Percentiles rank a stretch among this genome's conserved stretches.
Evolutionary conservation across 2,797 vertebrate genomes (phyloP).

Genomic region (Diplodus puntazzo): DNA sequence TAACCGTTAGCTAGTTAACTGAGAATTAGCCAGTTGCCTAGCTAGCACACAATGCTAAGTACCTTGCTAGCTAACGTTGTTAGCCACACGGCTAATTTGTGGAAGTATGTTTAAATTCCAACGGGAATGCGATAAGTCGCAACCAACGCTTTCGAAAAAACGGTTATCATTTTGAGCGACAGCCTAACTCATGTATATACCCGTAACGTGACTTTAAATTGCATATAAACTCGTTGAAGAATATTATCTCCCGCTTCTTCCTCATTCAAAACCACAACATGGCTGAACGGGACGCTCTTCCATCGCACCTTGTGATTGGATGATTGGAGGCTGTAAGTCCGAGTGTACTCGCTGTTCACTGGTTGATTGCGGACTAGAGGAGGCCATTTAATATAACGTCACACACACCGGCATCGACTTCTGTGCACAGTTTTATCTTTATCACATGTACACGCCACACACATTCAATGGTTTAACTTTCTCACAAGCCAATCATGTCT

Average conservation of each 20-base stretch:
- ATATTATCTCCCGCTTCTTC: slow-evolving; percentile 90
- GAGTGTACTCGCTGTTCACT: slow-evolving; percentile 63
- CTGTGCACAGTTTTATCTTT: background rate
- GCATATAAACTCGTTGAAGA: slow-evolving; percentile 82
- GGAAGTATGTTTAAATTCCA: slow-evolving; percentile 75
- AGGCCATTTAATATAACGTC: slow-evolving; percentile 56
- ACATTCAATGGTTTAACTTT: background rate
- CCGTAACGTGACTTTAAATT: slow-evolving; percentile 63
- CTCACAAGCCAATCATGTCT: background rate
- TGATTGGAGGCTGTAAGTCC: background rate
- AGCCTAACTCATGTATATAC: slow-evolving; percentile 37
- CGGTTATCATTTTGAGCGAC: slow-evolving; percentile 58
- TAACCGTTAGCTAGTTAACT: slow-evolving; percentile 62
- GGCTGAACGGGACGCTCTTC: slow-evolving; percentile 77
- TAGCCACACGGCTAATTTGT: slow-evolving; percentile 79
- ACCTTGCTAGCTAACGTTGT: slow-evolving; percentile 73
- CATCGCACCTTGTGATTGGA: slow-evolving; percentile 78
- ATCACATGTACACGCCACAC: background rate
- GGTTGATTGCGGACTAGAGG: slow-evolving; percentile 44
- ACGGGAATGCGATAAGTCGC: slow-evolving; percentile 58
- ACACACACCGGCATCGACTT: slow-evolving; percentile 25
- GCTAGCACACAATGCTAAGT: slow-evolving; percentile 74
- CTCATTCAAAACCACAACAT: slow-evolving; percentile 93
- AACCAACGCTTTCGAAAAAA: slow-evolving; percentile 52
- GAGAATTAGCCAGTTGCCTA: slow-evolving; percentile 55